These are phyloP conservation scores for Sinotaia quadrata DNA, from an alignment of 2,888 invertebrate species.

Conservation along the genomic window DNA sequence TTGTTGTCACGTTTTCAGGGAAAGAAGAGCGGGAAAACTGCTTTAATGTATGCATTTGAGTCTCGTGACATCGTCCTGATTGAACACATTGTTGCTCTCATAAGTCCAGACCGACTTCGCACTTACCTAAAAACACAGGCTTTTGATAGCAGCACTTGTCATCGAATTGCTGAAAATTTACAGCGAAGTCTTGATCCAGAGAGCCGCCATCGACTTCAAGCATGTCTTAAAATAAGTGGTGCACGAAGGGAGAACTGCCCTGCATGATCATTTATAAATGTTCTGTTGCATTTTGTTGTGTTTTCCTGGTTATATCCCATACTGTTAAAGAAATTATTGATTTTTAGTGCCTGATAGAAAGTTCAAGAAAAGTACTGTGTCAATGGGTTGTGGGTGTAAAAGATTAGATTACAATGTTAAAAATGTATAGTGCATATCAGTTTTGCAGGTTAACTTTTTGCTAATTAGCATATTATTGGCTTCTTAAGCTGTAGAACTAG, in stretches of 20 bases:
- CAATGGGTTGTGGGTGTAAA: too few relatives aligned
- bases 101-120: slow-evolving; percentile 50
- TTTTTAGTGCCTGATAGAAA: too few relatives aligned
- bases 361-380: too few relatives aligned
- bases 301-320: too few relatives aligned
- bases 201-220: slow-evolving; percentile 50
- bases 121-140: slow-evolving; percentile 55
- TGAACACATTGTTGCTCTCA: slow-evolving; percentile 48
- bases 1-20: slow-evolving; percentile 44
- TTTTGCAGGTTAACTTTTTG: too few relatives aligned
- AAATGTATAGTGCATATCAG: too few relatives aligned
- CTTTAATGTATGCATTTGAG: slow-evolving; percentile 65
- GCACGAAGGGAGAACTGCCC: background rate
- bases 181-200: slow-evolving; percentile 44
- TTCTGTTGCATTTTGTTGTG: too few relatives aligned
- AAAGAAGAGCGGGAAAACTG: slow-evolving; percentile 64
- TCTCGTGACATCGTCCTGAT: slow-evolving; percentile 51
- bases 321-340: too few relatives aligned
- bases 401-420: too few relatives aligned
- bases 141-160: slow-evolving; percentile 58
- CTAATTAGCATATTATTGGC: too few relatives aligned
- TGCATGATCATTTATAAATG: too few relatives aligned
- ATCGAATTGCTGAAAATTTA: slow-evolving; percentile 57
- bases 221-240: slow-evolving; percentile 38
- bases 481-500: too few relatives aligned